Evolutionary conservation across 2,113 vertebrate genomes (phyloP).

Genomic region (Arvicanthis niloticus): DNA sequence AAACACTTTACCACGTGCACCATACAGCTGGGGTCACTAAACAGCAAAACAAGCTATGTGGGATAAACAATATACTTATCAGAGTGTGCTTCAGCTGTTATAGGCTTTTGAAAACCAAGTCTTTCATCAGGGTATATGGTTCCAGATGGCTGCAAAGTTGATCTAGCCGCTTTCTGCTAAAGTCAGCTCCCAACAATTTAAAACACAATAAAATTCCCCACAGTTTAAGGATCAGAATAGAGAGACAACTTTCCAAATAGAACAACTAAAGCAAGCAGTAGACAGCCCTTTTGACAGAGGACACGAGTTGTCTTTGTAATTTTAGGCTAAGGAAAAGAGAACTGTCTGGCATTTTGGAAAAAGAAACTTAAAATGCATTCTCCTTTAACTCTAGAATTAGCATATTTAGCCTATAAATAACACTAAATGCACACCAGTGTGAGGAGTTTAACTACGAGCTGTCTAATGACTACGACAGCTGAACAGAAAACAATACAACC

Average conservation of each 20-base stretch:
- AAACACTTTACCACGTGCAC: too few relatives aligned
- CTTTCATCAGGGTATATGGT: too few relatives aligned
- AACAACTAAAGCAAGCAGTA: not conserved
- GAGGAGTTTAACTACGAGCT: not conserved
- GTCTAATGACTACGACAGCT: slow-evolving; percentile 6
- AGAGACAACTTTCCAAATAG: slow-evolving; percentile 45
- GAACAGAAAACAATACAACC: slow-evolving; percentile 7
- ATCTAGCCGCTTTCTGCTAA: too few relatives aligned
- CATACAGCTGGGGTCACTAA: too few relatives aligned
- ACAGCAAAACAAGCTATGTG: too few relatives aligned
- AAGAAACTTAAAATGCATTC: slow-evolving; percentile 9
- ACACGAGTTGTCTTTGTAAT: slow-evolving; percentile 10
- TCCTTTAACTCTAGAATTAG: slow-evolving; percentile 43
- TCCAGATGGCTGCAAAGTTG: too few relatives aligned
- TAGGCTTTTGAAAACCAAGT: too few relatives aligned
- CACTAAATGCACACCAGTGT: not conserved
- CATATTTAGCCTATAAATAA: slow-evolving; percentile 53
- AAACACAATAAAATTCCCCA: not conserved
- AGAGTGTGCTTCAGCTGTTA: too few relatives aligned
- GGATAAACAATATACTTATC: too few relatives aligned
- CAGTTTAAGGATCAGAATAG: not conserved
- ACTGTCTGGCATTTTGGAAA: slow-evolving; percentile 26
- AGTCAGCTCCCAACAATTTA: too few relatives aligned
- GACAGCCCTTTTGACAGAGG: not conserved
- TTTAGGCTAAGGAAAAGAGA: slow-evolving; percentile 56